Conservation (phyloP, 1,140 invertebrate species). For the Wasmannia auropunctata region DNA sequence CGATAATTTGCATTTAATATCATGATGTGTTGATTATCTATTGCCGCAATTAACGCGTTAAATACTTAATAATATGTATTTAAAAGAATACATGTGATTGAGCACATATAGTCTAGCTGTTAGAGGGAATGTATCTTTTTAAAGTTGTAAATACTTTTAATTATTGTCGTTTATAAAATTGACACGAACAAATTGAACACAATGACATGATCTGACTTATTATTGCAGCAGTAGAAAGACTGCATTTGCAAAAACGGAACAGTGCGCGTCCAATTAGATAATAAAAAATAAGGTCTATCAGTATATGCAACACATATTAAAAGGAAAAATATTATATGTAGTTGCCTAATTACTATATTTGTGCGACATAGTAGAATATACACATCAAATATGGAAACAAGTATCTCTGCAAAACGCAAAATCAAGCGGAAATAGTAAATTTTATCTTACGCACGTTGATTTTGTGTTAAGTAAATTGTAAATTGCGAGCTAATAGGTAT, state of each 20-base stretch:
- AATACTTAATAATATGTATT: conserved; percentile 3
- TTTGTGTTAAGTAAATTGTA: conserved; percentile 47
- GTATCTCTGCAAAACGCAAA: background rate
- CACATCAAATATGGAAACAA: background rate
- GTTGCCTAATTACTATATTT: background rate
- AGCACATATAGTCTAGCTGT: background rate
- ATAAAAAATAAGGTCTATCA: conserved; percentile 59
- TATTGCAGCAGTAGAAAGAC: conserved; percentile 39
- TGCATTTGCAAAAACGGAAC: conserved; percentile 71
- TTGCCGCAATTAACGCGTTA: background rate
- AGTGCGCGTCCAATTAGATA: conserved; percentile 75
- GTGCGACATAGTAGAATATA: background rate
- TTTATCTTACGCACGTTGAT: conserved; percentile 6
- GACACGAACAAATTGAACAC: conserved; percentile 20
- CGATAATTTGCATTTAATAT: conserved; percentile 30
- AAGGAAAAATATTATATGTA: background rate
- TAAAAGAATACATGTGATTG: conserved; percentile 7
- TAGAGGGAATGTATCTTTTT: background rate
- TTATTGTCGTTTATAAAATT: conserved; percentile 43
- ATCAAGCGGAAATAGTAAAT: background rate
- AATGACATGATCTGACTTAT: conserved; percentile 6
- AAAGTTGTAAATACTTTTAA: conserved; percentile 53
- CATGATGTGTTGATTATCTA: background rate
- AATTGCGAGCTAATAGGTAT: background rate
- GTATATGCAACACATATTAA: background rate